phyloP scores from a whole-genome alignment of 2,113 vertebrate genomes.

The western clawed frog (Xenopus tropicalis) region UCB_Xtro_10.0 CM004449.2:27314501-27315000 shows the following conservation, averaged over 20 bases:
- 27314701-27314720: conserved; percentile 14
- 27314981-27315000: too few species aligned
- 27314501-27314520: too few species aligned
- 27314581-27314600: conserved; percentile 2
- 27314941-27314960: too few species aligned
- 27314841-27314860: too few species aligned
- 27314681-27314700: conserved; percentile 25
- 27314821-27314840: not conserved
- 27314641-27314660: conserved; percentile 34
- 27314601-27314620: conserved; percentile 5
- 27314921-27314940: too few species aligned
- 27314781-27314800: not conserved
- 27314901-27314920: too few species aligned
- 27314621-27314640: conserved; percentile 6
- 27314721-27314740: conserved; percentile 31
- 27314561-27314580: not conserved
- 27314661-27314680: conserved; percentile 30
- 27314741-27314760: conserved; percentile 34
- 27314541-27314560: too few species aligned
- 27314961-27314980: too few species aligned
- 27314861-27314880: too few species aligned
- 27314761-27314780: conserved; percentile 28
- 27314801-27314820: conserved; percentile 27
- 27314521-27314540: too few species aligned
- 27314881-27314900: too few species aligned